Evolutionary conservation across 2,888 invertebrate species (phyloP).

Genomic region (Phrixothrix hirtus): DNA sequence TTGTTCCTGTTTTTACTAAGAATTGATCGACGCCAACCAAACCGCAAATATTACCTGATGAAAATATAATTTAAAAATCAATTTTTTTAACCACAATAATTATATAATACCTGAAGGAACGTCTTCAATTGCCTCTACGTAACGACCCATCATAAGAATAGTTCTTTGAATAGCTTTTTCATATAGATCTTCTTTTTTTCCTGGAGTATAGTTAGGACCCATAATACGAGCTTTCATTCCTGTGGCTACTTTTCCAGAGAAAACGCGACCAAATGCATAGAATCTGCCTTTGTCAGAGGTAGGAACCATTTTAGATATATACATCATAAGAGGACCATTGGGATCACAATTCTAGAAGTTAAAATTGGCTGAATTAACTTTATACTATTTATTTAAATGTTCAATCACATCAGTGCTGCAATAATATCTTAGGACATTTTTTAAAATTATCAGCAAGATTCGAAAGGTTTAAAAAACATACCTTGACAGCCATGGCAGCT

Average conservation of each 20-base stretch:
- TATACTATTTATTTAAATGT: too few species aligned
- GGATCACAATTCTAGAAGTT: conserved; percentile 84
- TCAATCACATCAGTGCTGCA: too few species aligned
- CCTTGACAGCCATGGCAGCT: conserved; percentile 81
- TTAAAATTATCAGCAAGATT: too few species aligned
- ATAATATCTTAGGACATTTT: too few species aligned
- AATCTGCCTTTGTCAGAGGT: conserved; percentile 99
- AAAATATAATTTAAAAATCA: not conserved
- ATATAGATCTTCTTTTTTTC: conserved; percentile 98
- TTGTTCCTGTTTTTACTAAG: conserved; percentile 98
- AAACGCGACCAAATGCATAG: conserved; percentile 99
- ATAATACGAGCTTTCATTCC: conserved; percentile 96
- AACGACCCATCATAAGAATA: conserved; percentile 99
- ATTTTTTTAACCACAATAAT: not conserved
- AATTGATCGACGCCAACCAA: conserved; percentile 99
- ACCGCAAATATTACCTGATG: conserved; percentile 92
- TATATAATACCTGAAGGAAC: conserved; percentile 81
- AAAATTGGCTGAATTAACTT: too few species aligned
- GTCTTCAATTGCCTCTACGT: conserved; percentile 98
- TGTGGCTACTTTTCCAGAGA: conserved; percentile 89
- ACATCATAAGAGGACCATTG: conserved; percentile 99
- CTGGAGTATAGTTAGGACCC: conserved; percentile 97
- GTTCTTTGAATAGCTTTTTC: conserved; percentile 99
- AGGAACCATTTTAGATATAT: conserved; percentile 99
- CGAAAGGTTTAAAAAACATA: conserved; percentile 51